Percentiles rank a stretch among this genome's conserved stretches.
These are phyloP conservation scores for Nephila pilipes DNA, from an alignment of 1,140 invertebrate species.

Conservation along the genomic window DNA sequence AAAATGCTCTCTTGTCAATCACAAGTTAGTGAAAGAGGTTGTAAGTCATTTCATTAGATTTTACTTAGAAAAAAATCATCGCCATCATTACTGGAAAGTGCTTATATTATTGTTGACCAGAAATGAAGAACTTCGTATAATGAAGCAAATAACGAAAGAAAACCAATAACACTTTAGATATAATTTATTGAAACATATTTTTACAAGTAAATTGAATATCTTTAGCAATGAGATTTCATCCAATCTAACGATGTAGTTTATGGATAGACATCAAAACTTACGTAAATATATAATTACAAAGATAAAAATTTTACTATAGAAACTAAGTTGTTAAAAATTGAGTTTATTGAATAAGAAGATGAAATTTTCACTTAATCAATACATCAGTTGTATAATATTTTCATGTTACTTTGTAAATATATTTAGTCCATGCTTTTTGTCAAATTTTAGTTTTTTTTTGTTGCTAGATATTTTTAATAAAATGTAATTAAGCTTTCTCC, in stretches of 20 bases:
- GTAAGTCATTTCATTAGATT: not conserved
- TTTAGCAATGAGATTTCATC: conserved; percentile 37
- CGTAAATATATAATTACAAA: not conserved
- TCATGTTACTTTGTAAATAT: conserved; percentile 22
- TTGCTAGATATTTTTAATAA: not conserved
- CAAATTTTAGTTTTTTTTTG: not conserved
- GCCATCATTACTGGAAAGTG: not conserved
- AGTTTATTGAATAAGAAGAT: not conserved
- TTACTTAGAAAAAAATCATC: not conserved
- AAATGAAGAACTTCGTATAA: too few species aligned
- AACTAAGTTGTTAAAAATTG: not conserved
- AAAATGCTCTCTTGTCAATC: not conserved
- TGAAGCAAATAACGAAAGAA: not conserved
- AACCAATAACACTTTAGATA: not conserved
- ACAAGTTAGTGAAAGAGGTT: not conserved
- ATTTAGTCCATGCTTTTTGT: not conserved
- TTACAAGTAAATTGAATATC: conserved; percentile 16
- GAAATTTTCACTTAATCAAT: not conserved
- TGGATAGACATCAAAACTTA: not conserved
- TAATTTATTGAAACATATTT: conserved; percentile 30
- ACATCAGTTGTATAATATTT: not conserved
- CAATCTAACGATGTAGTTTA: not conserved
- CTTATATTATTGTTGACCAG: not conserved
- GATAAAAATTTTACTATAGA: not conserved
- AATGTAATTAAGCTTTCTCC: not conserved